Evolutionary conservation across 2,113 vertebrate genomes (phyloP), one percentile per base, ranked within the genome.

Genomic region (Himantopus leucocephalus): DNA sequence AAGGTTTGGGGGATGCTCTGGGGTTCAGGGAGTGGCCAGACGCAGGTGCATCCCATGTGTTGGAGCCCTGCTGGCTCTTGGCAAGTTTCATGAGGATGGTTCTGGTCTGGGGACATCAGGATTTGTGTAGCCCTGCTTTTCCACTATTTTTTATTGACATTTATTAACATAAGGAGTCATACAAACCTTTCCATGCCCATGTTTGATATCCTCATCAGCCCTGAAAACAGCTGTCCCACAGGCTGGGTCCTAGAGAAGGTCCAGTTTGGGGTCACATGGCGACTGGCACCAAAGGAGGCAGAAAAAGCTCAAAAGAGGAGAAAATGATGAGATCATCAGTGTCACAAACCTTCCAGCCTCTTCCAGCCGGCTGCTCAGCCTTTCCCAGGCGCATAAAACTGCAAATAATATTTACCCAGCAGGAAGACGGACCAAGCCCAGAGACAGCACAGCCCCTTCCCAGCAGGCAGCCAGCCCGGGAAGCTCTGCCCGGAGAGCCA

Each of bases 71-170:
- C 20, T 21, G 32, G 43, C 23, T 68, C 9, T 37, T n/a, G 27
- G 60, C 43, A 72, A 43, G 39, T 71, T 88, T 79, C 18, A 4
- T 2, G 27, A 52, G 30, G 70, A 27, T 0, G 2, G 23, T 53
- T 78, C 0, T 0, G 34, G 27, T 76, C 23, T 70, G 23, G 8
- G 27, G 23, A 19, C 8, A 14, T n/a, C 0, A 12, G 63, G 32
- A 45, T 74, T 84, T 66, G 6, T 41, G 24, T 43, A 84, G 39
- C 11, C 1, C 22, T 62, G 15, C 23, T 68, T 93, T 76, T n/a
- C 24, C 20, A 43, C 3, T 0, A 0, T 34, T 82, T 82, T 32
- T 30, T 20, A 4, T 6, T 35, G 37, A 63, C 15, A 27, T 29
- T 90, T 76, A 59, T 64, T 75, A 50, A n/a, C 23, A 5, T 21